A percentile compares a stretch with the other conserved stretches of the same genome.
These are phyloP conservation scores for Oxygymnocypris stewartii DNA, from an alignment of 2,113 vertebrate genomes.

Conservation along the genomic window DNA sequence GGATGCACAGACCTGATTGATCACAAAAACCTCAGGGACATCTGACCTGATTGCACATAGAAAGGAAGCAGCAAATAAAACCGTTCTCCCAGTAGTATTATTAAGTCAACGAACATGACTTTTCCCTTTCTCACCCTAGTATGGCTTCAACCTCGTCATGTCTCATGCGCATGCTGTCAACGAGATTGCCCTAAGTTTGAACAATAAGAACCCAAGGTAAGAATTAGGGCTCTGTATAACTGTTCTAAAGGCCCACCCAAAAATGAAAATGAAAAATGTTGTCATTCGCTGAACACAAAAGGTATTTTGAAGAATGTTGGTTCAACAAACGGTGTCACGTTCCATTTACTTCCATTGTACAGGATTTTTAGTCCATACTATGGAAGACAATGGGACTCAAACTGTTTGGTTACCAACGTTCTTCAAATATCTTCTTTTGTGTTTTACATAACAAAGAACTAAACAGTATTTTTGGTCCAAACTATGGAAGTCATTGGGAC, in stretches of 20 bases:
- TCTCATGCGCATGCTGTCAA: constrained; percentile 96
- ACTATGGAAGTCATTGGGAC: no score
- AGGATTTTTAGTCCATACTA: no score
- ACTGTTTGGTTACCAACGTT: no score
- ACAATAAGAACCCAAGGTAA: constrained; percentile 96
- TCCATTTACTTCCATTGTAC: no score
- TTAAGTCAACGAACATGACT: background rate
- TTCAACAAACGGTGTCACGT: no score
- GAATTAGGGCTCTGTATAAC: constrained; percentile 47
- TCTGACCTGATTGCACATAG: background rate
- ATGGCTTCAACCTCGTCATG: constrained; percentile 98
- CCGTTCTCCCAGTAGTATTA: constrained; percentile 28
- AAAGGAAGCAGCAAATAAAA: constrained; percentile 1
- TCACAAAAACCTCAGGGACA: background rate
- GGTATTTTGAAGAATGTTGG: background rate
- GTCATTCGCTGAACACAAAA: background rate
- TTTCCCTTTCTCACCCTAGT: constrained; percentile 72
- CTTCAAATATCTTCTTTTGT: no score
- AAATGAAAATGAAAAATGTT: background rate
- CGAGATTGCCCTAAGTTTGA: constrained; percentile 95
- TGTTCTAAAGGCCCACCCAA: constrained; percentile 38
- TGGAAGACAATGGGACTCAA: no score
- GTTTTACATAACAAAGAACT: no score
- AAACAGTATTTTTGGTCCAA: no score
- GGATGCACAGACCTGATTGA: constrained; percentile 12